phyloP scores from a whole-genome alignment of 2,797 vertebrate genomes.

The Bufotes viridis region DNA sequence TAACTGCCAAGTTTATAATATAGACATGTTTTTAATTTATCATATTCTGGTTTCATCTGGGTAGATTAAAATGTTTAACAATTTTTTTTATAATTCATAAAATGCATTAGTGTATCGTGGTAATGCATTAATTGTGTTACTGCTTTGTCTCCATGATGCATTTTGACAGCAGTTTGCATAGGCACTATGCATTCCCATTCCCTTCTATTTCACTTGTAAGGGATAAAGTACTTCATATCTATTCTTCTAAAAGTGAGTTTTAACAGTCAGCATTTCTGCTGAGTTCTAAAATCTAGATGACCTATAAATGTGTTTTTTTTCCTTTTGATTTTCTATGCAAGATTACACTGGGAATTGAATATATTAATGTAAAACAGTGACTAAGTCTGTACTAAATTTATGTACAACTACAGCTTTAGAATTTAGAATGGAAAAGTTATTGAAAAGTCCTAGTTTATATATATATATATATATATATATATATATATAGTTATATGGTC shows the following conservation, averaged over 20 bases:
- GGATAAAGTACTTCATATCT: neutral
- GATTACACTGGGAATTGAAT: constrained; percentile 48
- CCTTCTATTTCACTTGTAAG: neutral
- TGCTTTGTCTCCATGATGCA: neutral
- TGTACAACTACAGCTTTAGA: neutral
- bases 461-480: neutral
- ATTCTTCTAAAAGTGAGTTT: constrained; percentile 14
- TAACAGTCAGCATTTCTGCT: constrained; percentile 25
- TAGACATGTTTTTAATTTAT: neutral
- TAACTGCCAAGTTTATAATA: constrained; percentile 32
- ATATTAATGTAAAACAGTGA: constrained; percentile 55
- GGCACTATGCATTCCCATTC: neutral
- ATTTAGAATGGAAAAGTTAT: neutral
- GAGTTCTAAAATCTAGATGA: constrained; percentile 35
- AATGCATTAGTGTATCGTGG: neutral
- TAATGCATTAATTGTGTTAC: constrained; percentile 4
- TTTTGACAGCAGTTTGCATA: neutral
- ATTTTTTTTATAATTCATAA: neutral
- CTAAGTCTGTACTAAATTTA: constrained; percentile 4
- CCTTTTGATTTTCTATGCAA: constrained; percentile 19
- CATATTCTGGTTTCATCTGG: neutral
- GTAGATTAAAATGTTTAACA: neutral
- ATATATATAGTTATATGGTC: neutral
- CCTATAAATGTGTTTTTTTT: constrained; percentile 35
- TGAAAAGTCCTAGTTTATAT: neutral